Evolutionary conservation across 2,797 vertebrate genomes (phyloP).

Genomic region (Fringilla coelebs): DNA sequence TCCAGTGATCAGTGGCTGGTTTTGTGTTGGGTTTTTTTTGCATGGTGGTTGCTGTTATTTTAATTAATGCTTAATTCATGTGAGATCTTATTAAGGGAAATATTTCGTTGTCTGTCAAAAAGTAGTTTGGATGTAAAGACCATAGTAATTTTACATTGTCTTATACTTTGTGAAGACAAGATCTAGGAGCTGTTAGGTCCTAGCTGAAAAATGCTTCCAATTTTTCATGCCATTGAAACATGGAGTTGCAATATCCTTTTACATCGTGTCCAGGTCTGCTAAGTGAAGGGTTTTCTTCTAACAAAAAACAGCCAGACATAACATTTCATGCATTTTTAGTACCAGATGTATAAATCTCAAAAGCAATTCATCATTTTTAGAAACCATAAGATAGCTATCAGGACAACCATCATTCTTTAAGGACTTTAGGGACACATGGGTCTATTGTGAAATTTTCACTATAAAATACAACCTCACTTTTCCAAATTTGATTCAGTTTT

Average conservation of each 20-base stretch:
- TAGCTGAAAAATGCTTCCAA: background rate
- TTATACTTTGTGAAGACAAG: background rate
- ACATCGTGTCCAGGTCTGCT: background rate
- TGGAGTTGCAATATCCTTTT: background rate
- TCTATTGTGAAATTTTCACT: background rate
- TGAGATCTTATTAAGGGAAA: background rate
- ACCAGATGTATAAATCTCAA: background rate
- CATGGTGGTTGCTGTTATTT: background rate
- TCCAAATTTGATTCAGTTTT: background rate
- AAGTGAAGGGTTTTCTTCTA: background rate
- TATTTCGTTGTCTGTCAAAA: background rate
- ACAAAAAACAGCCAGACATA: background rate
- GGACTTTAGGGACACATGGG: background rate
- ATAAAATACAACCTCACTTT: background rate
- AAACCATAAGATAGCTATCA: background rate
- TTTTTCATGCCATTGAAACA: background rate
- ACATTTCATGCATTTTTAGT: background rate
- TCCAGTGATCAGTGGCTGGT: background rate
- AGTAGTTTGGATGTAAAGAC: background rate
- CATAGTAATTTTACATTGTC: background rate
- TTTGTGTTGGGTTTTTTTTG: accelerated
- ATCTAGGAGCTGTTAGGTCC: background rate
- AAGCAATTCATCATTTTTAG: background rate
- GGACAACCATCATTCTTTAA: background rate
- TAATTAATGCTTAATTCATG: background rate